Evolutionary conservation across 2,113 vertebrate species (phyloP), one percentile per base, ranked within the genome.

Genomic region (Albula glossodonta): DNA sequence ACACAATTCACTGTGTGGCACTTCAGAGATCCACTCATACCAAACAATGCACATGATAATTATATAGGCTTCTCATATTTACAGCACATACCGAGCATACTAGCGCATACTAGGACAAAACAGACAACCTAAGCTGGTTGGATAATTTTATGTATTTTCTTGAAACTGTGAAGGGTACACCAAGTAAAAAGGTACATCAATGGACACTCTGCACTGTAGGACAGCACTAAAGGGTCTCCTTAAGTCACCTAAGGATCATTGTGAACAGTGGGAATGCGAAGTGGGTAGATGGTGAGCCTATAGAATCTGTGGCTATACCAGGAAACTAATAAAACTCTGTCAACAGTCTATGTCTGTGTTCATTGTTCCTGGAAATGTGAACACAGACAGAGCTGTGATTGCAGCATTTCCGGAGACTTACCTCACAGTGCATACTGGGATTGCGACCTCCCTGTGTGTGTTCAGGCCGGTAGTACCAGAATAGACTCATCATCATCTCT

Each of bases 381-480:
- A 56, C 53, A 56, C 12, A 56, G 74, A 78, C n/a, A 19, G 8
- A 74, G 78, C 12, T 79, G 48, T 7, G 25, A 10, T 2, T 79
- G 78, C 41, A 48, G 8, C n/a, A 22, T 3, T 41, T n/a, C 6
- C 22, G n/a, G 78, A 66, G 81, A 83, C 96, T 98, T 92, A 99
- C 98, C 97, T 99, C 94, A 94, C 95, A 97, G 90, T 99, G 98
- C 92, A 97, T 93, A 89, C 95, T 97, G 92, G 97, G 97, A 91
- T 95, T 98, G 88, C 95, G 96, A 85, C 98, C 98, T 86, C 97
- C 98, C 94, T 99, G 98, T 89, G 98, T 98, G 96, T 99, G 98
- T 94, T 99, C 98, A 70, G 98, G 98, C 90, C 98, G 95, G 95
- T 99, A 99, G 94, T 99, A 99, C 98, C 98, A 99, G 93, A 99